Evolutionary conservation across 2,797 vertebrate species (phyloP), one percentile per base, ranked within the genome.

Genomic region (Malurus leucopterus): DNA sequence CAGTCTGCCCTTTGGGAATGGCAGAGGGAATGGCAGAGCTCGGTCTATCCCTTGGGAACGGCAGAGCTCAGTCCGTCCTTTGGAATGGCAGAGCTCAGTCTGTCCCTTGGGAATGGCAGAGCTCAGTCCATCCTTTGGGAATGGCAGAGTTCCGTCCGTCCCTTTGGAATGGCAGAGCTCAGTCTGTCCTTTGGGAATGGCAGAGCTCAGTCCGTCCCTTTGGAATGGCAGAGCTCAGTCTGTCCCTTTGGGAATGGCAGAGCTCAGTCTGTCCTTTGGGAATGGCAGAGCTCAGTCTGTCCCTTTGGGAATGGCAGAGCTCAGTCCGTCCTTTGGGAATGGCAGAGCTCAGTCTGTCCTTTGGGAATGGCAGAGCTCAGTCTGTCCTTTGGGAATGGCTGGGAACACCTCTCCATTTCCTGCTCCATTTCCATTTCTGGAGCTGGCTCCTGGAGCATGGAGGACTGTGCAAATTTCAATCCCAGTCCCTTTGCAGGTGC

Each of bases 361-460:
- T 41, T 51, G 34, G 19, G 12, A 36, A 36, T 36, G 36, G 36
- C 8, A 41, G 29, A 57, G 16, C 36, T 49, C 5, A 2, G 8
- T 23, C 29, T 34, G 3, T 20, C 32, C 32, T 72, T 50, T 41
- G 63, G 58, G 38, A 59, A 38, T 0, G 1, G 13, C 2, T 13
- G 30, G 32, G 36, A 77, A 21, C 6, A 63, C 19, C 36, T 36
- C 36, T 36, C 36, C 36, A 36, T 36, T 36, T 36, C 36, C 36
- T 36, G 36, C 36, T 36, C 36, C 36, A 36, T 36, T 11, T 12
- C 24, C 2, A 1, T 47, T 54, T 36, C 36, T 67, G 61, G 14
- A 22, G 30, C 2, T 0, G 1, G 44, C 21, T 84, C 9, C 54
- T 21, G 7, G 13, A 1, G 2, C 51, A 12, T 2, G 12, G 13